Base-by-base conservation (phyloP, 2,888 invertebrate genomes). In the Eudasyphora cyanicolor region DNA sequence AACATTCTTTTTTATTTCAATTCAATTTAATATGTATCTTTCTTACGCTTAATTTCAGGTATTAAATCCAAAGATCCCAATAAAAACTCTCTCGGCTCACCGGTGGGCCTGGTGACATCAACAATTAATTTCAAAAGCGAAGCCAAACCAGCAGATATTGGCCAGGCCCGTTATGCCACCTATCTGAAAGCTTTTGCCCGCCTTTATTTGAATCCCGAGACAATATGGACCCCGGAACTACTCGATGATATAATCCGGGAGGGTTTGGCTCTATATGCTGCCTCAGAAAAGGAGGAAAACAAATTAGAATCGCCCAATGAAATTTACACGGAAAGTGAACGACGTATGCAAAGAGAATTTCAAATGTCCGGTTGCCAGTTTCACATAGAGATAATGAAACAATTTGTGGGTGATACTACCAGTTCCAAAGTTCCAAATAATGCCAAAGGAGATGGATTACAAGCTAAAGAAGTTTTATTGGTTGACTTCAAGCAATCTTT, bases 101-200 rank as follows among this genome's bases (percentile, higher is more conserved):
- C 91, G 0, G 78, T 91, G 12, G 91, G 91, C 0, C 64, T 89
- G 2, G 83, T 88, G 0, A 80, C 80, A 19, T 89, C 89, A 0
- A 84, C 85, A 5, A 42, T 84, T 2, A 35, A 79, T 2, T 83
- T 86, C 7, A 89, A 87, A 29, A 45, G 67, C 1, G 86, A 86
- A 10, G 62, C 71, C 6, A 86, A 84, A 0, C 5, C 67, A 1
- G 35, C 82, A 2, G 87, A 88, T 57, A 29, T 85, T 21, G 80
- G 86, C 8, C 76, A 88, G 0, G 85, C 88, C 64, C 88, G 88
- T 0, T 92, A 84, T 67, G 90, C 89, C 0, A 88, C 87, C 0
- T 86, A 87, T 62, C 76, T 92, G 2, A 87, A 90, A 49, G 91
- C 88, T 2, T 91, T 91, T 81, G 90, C 90, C 0, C 87, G 89